Evolutionary conservation across 2,797 vertebrate genomes (phyloP), one percentile per base, ranked within the genome.

Genomic region (Girardinus metallicus): DNA sequence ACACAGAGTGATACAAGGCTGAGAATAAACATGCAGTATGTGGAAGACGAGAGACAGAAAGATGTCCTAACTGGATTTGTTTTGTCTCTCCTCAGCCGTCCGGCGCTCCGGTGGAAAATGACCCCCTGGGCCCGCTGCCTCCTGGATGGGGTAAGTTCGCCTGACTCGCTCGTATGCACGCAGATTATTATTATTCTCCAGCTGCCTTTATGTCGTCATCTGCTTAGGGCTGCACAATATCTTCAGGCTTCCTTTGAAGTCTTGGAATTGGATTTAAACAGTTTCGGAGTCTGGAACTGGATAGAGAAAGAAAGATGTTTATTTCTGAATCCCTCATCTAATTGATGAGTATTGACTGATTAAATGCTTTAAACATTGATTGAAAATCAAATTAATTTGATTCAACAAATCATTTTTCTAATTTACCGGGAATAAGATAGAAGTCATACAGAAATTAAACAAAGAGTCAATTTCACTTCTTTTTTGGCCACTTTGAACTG

Each of bases 91-190:
- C 77, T 74, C 96, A 99, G 98, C 95, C 98, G 0, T 97, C 97
- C 0, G 96, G 97, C 4, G 88, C 95, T 78, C 95, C 96, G 0
- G 95, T 96, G 1, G 98, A 99, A 92, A 98, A 98, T 95, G 98
- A 99, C 93, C 98, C 98, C 75, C 94, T 99, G 18, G 98, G 98
- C 78, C 89, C 97, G 13, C 96, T 99, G 91, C 97, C 97, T 94
- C 95, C 97, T 0, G 98, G 98, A 95, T 99, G 98, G 98, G 98
- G 98, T 99, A 96, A 98, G 98, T 97, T 49, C 47, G 60, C 68
- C 62, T 2, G 39, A 64, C 78, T 62, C 74, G 43, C 73, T 74
- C 55, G 7, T 47, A 11, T 43, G n/a, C 2, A 46, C 36, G 34
- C 71, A 36, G 34, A 21, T 26, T 12, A 12, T 41, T 41, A 21